Base-by-base conservation (phyloP, 2,888 invertebrate genomes). In the Leptothorax acervorum region DNA sequence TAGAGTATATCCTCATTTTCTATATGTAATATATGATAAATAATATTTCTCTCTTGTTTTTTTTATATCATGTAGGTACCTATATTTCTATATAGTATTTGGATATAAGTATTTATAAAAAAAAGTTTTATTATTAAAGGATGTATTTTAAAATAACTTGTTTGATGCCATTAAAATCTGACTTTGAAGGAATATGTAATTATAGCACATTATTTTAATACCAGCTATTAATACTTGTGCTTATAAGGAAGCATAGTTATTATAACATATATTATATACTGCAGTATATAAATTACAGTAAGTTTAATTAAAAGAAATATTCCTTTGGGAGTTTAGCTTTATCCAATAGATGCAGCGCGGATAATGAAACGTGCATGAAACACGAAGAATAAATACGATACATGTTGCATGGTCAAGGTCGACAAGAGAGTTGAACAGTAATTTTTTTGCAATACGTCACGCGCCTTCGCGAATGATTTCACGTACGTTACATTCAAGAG, bases 371-470 rank as follows among this genome's bases (percentile, higher is more conserved):
- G 75, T 28, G 65, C 28, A 73, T 63, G 31, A 71, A 62, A 83
- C 70, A 70, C 45, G 48, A 65, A 65, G 53, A 55, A 55, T 55
- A 55, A 55, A 55, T 9, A 9, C 53, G 57, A 70, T 70, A 57
- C 71, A 45, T 45, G 73, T 51, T 82, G 78, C 86, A 88, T 74
- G 87, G 87, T 87, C 88, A 88, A 88, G 89, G 90, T 60, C 85
- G 70, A 23, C 74, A 23, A 55, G 83, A 70, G 79, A 86, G 81
- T 82, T n/a, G 79, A 62, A 79, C 73, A 63, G 79, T 84, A 85
- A 87, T 89, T 84, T 84, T 60, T 31, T 35, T 18, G 73, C 23
- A 62, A 82, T 71, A 71, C 70, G 62, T 85, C 86, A 85, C 73
- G 82, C 73, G 82, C 73, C 73, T 84, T 63, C 75, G 83, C 65